Percentiles rank a stretch among this genome's conserved stretches.
These are phyloP conservation scores for Corythoichthys intestinalis DNA, from an alignment of 2,113 vertebrate genomes.

Conservation along the genomic window DNA sequence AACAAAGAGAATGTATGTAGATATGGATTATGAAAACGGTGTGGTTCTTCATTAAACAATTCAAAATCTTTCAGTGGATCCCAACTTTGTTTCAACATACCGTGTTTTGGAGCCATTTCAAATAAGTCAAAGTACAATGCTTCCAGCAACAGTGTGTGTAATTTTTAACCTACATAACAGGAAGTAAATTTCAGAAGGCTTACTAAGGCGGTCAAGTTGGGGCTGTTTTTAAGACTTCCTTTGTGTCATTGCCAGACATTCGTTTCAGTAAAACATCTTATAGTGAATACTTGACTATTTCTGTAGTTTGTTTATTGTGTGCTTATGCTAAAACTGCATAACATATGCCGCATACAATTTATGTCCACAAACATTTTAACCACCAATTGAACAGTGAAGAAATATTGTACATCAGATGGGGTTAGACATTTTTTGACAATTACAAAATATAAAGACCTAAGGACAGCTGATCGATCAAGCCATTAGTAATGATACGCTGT, in stretches of 20 bases:
- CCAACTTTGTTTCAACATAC: background rate
- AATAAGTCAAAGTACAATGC: background rate
- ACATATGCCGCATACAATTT: no score
- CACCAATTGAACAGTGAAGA: no score
- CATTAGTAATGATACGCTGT: background rate
- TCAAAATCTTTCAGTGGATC: background rate
- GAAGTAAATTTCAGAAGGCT: background rate
- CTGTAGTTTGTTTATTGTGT: background rate
- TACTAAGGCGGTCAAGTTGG: background rate
- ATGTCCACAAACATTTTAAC: no score
- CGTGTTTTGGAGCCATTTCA: background rate
- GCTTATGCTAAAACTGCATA: no score
- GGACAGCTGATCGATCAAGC: background rate
- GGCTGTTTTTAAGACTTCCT: background rate
- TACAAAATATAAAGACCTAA: background rate
- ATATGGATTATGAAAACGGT: slow-evolving; percentile 27
- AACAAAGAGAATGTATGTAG: background rate
- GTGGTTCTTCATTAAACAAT: slow-evolving; percentile 31
- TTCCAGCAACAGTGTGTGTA: background rate
- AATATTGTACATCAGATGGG: no score
- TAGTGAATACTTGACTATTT: background rate
- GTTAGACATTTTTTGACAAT: no score
- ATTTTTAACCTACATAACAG: background rate
- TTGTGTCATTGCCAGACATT: background rate
- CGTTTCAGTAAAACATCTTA: background rate